phyloP scores from a whole-genome alignment of 1,140 invertebrate genomes.

The Ectropis grisescens region DNA sequence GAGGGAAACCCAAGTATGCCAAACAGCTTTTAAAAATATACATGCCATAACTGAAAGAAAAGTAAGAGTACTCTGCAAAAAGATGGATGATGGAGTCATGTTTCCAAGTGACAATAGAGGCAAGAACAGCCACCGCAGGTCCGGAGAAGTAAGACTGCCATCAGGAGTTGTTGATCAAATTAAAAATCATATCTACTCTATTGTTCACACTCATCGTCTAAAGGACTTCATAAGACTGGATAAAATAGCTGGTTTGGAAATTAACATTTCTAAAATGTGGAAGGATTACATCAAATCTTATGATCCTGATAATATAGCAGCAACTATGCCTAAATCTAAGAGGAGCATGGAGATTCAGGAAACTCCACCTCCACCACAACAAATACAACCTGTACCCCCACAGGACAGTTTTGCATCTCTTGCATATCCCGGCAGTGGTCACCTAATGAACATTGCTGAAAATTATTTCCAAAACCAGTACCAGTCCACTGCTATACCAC shows the following conservation, averaged over 20 bases:
- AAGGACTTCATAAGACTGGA: conserved; percentile 68
- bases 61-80: conserved; percentile 70
- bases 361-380: conserved; percentile 22
- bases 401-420: conserved; percentile 44
- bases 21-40: conserved; percentile 72
- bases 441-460: conserved; percentile 63
- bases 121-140: conserved; percentile 63
- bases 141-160: conserved; percentile 66
- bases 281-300: conserved; percentile 70
- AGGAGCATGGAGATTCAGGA: conserved; percentile 32
- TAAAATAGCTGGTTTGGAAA: conserved; percentile 68
- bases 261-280: conserved; percentile 73
- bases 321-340: conserved; percentile 60
- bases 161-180: conserved; percentile 69
- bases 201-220: conserved; percentile 66
- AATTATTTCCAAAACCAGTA: conserved; percentile 66
- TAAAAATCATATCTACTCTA: conserved; percentile 70
- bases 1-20: conserved; percentile 72
- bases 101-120: conserved; percentile 71
- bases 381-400: conserved; percentile 20
- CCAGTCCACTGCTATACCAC: conserved; percentile 36
- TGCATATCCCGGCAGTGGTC: conserved; percentile 57
- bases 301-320: conserved; percentile 65
- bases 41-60: conserved; percentile 72
- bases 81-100: conserved; percentile 72